These are phyloP conservation scores for Natrix natrix DNA, from an alignment of 2,797 vertebrate genomes.

Conservation along the genomic window DNA sequence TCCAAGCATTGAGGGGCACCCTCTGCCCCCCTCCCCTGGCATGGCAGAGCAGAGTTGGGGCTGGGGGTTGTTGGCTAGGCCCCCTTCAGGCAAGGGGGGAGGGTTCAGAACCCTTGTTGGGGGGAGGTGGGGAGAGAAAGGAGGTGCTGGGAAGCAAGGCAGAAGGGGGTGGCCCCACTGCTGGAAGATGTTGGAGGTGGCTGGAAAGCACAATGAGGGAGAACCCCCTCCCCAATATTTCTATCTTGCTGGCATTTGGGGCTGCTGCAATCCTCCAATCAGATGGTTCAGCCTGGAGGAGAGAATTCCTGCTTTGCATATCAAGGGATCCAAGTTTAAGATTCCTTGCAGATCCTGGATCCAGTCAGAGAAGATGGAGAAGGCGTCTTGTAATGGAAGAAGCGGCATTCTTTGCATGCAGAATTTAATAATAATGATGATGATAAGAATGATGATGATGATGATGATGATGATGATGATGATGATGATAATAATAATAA, in stretches of 20 bases:
- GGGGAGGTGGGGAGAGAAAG: not conserved
- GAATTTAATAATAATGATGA: not conserved
- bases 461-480: not conserved
- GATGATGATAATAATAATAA: no score
- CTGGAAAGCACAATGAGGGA: not conserved
- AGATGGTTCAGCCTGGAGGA: not conserved
- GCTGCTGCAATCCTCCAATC: not conserved
- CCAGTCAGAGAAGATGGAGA: not conserved
- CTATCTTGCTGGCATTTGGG: not conserved
- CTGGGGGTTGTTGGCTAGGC: conserved; percentile 32
- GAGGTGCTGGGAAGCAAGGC: not conserved
- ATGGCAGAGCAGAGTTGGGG: conserved; percentile 26
- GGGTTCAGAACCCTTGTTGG: not conserved
- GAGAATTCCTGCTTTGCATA: not conserved
- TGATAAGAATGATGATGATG: fast-evolving
- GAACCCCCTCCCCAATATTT: no score
- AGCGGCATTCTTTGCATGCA: not conserved
- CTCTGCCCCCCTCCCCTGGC: conserved; percentile 35
- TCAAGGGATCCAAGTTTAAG: not conserved
- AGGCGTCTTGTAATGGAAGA: not conserved
- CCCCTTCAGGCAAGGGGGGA: conserved; percentile 17
- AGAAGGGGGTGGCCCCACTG: no score
- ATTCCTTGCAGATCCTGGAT: not conserved
- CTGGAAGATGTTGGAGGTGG: not conserved
- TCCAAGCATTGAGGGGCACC: conserved; percentile 53